Base-by-base conservation (phyloP, 2,797 vertebrate genomes). In the Otus scops region DNA sequence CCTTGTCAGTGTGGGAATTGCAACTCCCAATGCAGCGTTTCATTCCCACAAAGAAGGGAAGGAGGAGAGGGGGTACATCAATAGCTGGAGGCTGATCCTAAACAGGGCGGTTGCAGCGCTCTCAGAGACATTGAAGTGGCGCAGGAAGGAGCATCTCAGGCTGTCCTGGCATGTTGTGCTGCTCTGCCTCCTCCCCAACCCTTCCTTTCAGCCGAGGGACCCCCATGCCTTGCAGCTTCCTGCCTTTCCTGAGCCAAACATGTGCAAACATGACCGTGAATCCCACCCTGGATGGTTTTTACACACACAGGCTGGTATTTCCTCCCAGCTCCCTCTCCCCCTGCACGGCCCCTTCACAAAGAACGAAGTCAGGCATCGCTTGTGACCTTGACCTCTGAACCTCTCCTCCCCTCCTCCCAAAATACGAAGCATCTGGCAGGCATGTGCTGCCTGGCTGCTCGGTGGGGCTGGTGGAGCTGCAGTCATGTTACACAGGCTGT, bases 261-360 rank as follows among this genome's bases (percentile, higher is more conserved):
- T 11, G 82, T 88, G 88, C 69, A 53, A 51, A n/a, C 5, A 11
- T 82, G 88, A 43, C 80, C 5, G 2, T 45, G 74, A 85, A 70
- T 93, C 91, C 67, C 80, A 73, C 74, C 57, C 61, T 27, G 70
- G 63, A 12, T 56, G 82, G 24, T 11, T 93, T 92, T n/a, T 30
- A 43, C 77, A 57, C 22, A 15, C 77, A 16, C 34, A 26, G 80
- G 90, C 90, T 95, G 94, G 91, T 88, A 93, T 97, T 96, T 96
- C 95, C 94, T 81, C 80, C 85, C 38, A 12, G 47, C 54, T 59
- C 9, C 73, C 32, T 78, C 28, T 69, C 81, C 88, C 89, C 92
- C 70, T 88, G 81, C 81, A 51, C 0, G 67, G 96, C 97, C 93
- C 65, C 93, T 90, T 65, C 56, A 1, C 38, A 60, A 11, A 4